Evolutionary conservation across 2,888 invertebrate species (phyloP), one percentile per base, ranked within the genome.

Genomic region (Ypsolopha scabrella): DNA sequence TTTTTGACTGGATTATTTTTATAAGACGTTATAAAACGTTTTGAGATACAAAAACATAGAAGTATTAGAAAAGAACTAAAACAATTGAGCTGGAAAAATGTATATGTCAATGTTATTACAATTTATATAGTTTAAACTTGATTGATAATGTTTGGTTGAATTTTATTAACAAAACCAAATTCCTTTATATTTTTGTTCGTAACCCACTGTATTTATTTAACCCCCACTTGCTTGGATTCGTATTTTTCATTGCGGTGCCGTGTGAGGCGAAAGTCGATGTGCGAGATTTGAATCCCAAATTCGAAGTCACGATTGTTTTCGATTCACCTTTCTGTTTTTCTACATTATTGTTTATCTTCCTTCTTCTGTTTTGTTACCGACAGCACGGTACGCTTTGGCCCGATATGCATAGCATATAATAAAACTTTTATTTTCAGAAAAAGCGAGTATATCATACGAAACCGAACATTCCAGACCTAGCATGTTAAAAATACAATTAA

Each of bases 211-310:
- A n/a, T 47, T 35, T 34, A 47, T 34, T 45, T 14, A 10, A 50
- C 38, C 45, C 51, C 51, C 13, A 35, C 8, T 38, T 48, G 34
- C 13, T 11, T 8, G 41, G 13, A 33, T 39, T 46, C 41, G 34
- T 52, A 43, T 54, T 51, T 53, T 54, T 51, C 51, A 48, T 53
- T 49, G 51, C 46, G 52, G 47, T 41, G 35, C 49, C 41, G 39
- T 37, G 14, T 24, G 50, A 52, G 45, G 70, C 61, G 60, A 71
- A 75, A 82, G 77, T 77, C 78, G 73, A 68, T 69, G 74, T 64
- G 62, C 83, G 79, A 70, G 77, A 87, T 87, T 87, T 87, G 87
- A 87, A 87, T 87, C 68, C 81, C 87, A 86, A 87, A 87, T 87
- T 74, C 72, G 63, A 71, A 73, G 60, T 70, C 71, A 65, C 68